These are phyloP conservation scores for Drosophila nebulosa DNA, from an alignment of 1,140 invertebrate genomes.

Conservation along the genomic window DNA sequence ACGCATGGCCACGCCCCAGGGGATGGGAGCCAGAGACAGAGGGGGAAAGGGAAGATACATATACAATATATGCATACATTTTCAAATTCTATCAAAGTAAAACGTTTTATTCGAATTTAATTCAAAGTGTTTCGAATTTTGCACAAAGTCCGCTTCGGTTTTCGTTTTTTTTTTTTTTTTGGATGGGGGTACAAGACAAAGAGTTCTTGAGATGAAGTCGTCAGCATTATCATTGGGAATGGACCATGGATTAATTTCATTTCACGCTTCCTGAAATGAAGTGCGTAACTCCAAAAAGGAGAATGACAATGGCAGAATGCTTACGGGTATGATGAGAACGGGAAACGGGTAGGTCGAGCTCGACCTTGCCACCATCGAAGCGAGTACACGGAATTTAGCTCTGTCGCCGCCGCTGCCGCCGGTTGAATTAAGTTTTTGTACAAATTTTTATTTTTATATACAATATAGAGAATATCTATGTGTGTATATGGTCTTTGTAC, in stretches of 20 bases:
- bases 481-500: conserved; percentile 44
- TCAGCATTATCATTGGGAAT: conserved; percentile 46
- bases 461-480: neutral
- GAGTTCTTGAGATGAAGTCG: conserved; percentile 56
- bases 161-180: conserved; percentile 7
- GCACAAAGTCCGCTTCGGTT: conserved; percentile 41
- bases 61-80: conserved; percentile 9
- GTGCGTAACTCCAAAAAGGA: conserved; percentile 36
- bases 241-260: conserved; percentile 75
- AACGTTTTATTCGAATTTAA: conserved; percentile 77
- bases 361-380: conserved; percentile 59
- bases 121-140: conserved; percentile 76
- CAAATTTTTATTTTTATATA: conserved; percentile 68
- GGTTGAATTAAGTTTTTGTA: conserved; percentile 61
- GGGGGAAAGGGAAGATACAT: neutral
- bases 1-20: conserved; percentile 35
- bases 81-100: conserved; percentile 16
- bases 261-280: conserved; percentile 72
- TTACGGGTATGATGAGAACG: neutral
- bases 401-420: neutral
- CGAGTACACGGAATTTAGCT: conserved; percentile 27
- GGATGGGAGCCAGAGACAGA: neutral
- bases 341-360: conserved; percentile 15
- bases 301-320: neutral
- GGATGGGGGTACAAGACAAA: neutral